These are phyloP conservation scores for Malaclemys terrapin DNA, from an alignment of 2,113 vertebrate species.

Conservation along the genomic window DNA sequence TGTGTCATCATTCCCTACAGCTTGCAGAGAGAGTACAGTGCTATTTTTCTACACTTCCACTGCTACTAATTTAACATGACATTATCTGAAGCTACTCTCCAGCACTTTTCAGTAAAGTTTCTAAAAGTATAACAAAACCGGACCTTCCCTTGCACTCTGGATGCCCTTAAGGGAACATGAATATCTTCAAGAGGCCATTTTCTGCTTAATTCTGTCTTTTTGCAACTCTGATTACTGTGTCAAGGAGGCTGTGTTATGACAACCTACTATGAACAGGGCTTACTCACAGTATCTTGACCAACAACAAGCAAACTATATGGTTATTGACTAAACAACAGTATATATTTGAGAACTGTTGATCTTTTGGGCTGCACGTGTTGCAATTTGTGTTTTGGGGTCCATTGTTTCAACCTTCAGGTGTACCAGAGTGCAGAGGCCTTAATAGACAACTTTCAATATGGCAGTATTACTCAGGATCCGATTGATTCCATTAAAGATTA, in stretches of 20 bases:
- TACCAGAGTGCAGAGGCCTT: background rate
- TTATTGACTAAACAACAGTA: background rate
- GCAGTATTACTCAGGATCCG: background rate
- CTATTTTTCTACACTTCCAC: background rate
- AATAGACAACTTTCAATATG: background rate
- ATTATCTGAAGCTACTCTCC: background rate
- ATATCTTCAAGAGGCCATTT: background rate
- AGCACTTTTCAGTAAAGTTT: background rate
- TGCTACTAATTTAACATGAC: background rate
- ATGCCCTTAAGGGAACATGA: background rate
- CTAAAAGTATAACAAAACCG: background rate
- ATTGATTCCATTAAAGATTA: background rate
- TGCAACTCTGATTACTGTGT: background rate
- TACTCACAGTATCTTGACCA: background rate
- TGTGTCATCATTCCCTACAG: background rate
- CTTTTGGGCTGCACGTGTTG: background rate
- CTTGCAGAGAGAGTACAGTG: background rate
- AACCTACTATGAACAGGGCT: background rate
- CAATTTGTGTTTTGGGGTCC: background rate
- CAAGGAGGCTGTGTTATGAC: background rate
- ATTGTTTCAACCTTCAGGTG: background rate
- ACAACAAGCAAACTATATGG: background rate
- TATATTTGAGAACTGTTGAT: background rate
- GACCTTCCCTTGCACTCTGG: background rate
- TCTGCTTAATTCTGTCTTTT: constrained; percentile 13